Evolutionary conservation across 2,797 vertebrate genomes (phyloP), one percentile per base, ranked within the genome.

Genomic region (Gallinago stenura): DNA sequence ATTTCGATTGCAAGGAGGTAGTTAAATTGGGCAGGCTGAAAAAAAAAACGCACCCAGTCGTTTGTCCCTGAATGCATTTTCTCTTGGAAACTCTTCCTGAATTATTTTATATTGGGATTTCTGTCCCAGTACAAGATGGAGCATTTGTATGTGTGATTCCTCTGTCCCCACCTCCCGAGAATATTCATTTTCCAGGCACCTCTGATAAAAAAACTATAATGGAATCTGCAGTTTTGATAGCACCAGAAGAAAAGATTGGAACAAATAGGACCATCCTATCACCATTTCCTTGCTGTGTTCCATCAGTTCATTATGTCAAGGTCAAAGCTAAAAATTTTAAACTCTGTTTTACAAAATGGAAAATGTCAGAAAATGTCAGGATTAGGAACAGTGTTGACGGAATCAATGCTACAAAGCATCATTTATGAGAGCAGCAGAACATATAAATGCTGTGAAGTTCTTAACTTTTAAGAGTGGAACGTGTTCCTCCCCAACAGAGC

Each of bases 321-420:
- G 90, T 95, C 94, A 96, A 84, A 93, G 66, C 73, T 60, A 76
- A 88, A 78, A 66, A 39, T 41, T 64, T 90, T 56, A 60, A 93
- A 91, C 70, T 72, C 35, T 58, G 76, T 89, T 91, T 95, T 64
- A 87, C 22, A 10, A 70, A 95, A 83, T 90, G 25, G 77, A 70
- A 95, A 91, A 87, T 78, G 90, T 77, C 13, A 56, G 78, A 71
- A 94, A 92, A 90, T 90, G 73, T 79, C 85, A 91, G 80, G 90
- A 60, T 93, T 87, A 93, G 80, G 83, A 89, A 25, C 9, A 24
- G 20, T n/a, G 58, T 65, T 93, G 93, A 54, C 70, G 82, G 73
- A 91, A 73, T 87, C 85, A 64, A 53, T 93, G 80, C 70, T 88
- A 11, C 77, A 90, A 76, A 90, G 73, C 77, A 91, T 90, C 83